Conservation (phyloP, 2,113 vertebrate genomes). For the Theristicus caerulescens region DNA sequence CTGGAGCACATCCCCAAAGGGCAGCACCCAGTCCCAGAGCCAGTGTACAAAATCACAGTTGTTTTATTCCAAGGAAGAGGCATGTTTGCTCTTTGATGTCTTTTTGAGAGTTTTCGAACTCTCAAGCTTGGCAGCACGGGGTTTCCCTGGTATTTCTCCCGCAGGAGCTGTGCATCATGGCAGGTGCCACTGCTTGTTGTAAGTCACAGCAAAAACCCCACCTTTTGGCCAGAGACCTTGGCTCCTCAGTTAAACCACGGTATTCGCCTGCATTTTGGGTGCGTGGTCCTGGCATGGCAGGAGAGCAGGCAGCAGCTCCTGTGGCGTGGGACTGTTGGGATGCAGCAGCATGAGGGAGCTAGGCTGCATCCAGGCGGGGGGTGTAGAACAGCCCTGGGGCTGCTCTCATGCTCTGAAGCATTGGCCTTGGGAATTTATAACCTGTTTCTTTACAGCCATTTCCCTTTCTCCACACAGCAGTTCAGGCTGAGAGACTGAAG, state of each 20-base stretch:
- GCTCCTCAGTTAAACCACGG: fast-evolving
- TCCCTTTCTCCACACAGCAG: fast-evolving
- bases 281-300: fast-evolving
- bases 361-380: neutral
- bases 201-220: neutral
- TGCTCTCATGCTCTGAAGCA: neutral
- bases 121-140: fast-evolving
- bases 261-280: neutral
- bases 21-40: neutral
- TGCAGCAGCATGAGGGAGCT: neutral
- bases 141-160: neutral
- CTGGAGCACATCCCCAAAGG: neutral
- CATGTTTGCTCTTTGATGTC: fast-evolving
- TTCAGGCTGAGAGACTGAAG: neutral
- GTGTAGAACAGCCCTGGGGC: neutral
- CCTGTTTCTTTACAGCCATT: neutral
- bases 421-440: no score
- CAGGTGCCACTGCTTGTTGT: neutral
- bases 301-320: neutral
- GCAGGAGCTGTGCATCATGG: fast-evolving
- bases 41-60: fast-evolving
- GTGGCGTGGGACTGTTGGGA: fast-evolving
- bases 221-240: neutral
- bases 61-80: neutral
- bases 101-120: neutral